Conservation (phyloP, 64 coral and sea anemone genomes). For the Stichodactyla mertensii region DNA sequence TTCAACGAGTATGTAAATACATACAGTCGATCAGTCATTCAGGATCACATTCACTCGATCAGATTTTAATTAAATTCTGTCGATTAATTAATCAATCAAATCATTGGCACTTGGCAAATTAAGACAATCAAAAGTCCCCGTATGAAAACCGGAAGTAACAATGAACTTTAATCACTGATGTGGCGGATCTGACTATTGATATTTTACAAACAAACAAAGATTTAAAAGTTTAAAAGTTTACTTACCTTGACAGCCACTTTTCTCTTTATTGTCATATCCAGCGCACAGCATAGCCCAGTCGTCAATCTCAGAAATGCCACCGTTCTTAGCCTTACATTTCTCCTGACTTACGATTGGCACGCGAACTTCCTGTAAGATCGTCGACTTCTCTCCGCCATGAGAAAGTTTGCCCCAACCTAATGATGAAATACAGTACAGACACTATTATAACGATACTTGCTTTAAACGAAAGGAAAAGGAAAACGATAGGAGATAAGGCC, state of each 20-base stretch:
- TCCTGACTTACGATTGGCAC: not conserved
- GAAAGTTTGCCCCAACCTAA: conserved; percentile 3
- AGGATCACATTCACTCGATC: no score
- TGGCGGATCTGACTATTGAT: not conserved
- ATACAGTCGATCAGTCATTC: no score
- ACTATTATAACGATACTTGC: no score
- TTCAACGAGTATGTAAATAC: no score
- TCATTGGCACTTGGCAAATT: no score
- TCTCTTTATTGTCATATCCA: not conserved
- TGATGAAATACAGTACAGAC: not conserved
- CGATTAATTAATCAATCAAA: no score
- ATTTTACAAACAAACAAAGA: not conserved
- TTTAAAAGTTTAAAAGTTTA: not conserved
- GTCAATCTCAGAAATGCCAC: not conserved
- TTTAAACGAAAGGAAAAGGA: no score
- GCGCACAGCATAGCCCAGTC: conserved; percentile 12
- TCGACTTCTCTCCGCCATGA: not conserved
- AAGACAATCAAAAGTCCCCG: no score
- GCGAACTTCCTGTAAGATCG: not conserved
- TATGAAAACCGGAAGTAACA: no score
- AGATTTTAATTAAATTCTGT: no score
- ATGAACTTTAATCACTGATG: no score
- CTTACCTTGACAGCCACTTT: conserved; percentile 16
- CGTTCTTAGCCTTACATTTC: not conserved
- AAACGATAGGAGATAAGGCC: no score